Evolutionary conservation across 2,113 vertebrate species (phyloP), one percentile per base, ranked within the genome.

Genomic region (Mus spicilegus): DNA sequence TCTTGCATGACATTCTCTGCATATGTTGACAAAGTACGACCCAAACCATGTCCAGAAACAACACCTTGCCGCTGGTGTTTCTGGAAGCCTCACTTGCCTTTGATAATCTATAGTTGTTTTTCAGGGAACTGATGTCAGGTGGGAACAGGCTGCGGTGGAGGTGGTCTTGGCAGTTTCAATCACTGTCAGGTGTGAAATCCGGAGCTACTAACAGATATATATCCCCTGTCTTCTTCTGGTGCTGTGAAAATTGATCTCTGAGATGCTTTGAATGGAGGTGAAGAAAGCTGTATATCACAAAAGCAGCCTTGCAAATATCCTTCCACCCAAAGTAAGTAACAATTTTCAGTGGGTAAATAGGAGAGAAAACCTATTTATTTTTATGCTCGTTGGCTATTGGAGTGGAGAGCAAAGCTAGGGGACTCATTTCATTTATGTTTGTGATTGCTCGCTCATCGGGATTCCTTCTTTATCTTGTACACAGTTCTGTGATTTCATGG

Each of bases 161-260:
- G 96, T 97, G 96, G 95, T 96, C 96, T 93, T 90, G 30, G 78
- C 82, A 39, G 36, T 95, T 95, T 97, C 97, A 94, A 97, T 97
- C 97, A 97, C 89, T 97, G 97, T 97, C 97, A 96, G 87, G 80
- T 93, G 89, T 26, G 78, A 97, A 97, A 97, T 95, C 85, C 95
- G 87, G 94, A 78, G 89, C 90, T 93, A 91, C 94, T 93, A 77
- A 81, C 87, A 98, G 87, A 97, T 96, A 97, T 96, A 96, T 97
- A 94, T 94, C 73, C 89, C 95, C 93, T 96, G 94, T 95, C 97
- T 96, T 95, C 89, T 42, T 3, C 90, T 46, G 85, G 56, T 51
- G 82, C 78, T 95, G 77, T 92, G 96, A 93, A 97, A 97, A 98
- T 96, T 97, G 97, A 98, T 97, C 96, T 97, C 91, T 93, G 72